A percentile compares a stretch with the other conserved stretches of the same genome.
Evolutionary conservation across 2,888 invertebrate species (phyloP).

Genomic region (Pristionchus exspectatus): DNA sequence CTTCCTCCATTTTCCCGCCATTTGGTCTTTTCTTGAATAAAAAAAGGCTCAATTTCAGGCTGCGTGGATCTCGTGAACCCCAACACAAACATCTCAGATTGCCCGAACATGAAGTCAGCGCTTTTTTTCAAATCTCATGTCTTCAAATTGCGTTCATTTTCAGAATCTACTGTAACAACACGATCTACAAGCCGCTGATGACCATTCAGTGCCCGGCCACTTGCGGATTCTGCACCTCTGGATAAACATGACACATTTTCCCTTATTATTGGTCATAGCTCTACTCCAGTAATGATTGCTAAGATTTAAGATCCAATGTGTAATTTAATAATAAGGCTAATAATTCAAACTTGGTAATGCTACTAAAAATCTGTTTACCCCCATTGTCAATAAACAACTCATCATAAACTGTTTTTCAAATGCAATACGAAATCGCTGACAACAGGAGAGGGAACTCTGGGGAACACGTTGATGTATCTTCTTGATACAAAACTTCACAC

Average conservation of each 20-base stretch:
- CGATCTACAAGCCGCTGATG: slow-evolving; percentile 46
- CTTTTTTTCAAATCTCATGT: not conserved
- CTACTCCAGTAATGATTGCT: not conserved
- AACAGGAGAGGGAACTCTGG: no score
- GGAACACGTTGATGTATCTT: no score
- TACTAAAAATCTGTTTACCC: no score
- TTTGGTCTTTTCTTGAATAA: no score
- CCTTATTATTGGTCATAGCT: not conserved
- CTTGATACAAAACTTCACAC: no score
- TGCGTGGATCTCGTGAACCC: slow-evolving; percentile 32
- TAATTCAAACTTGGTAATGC: no score
- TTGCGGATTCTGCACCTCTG: slow-evolving; percentile 46
- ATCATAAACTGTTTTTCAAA: no score
- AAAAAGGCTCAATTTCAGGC: not conserved
- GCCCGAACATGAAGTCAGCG: not conserved
- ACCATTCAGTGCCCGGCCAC: slow-evolving; percentile 41
- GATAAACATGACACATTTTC: not conserved
- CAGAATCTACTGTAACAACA: slow-evolving; percentile 23
- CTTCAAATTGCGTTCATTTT: not conserved
- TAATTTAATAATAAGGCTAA: no score
- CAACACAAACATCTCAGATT: slow-evolving; percentile 4
- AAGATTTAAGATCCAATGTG: no score
- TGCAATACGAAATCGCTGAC: no score
- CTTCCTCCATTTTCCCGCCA: not conserved
- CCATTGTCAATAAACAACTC: no score